Evolutionary conservation across 2,113 vertebrate species (phyloP).

Genomic region (Eurypyga helias): DNA sequence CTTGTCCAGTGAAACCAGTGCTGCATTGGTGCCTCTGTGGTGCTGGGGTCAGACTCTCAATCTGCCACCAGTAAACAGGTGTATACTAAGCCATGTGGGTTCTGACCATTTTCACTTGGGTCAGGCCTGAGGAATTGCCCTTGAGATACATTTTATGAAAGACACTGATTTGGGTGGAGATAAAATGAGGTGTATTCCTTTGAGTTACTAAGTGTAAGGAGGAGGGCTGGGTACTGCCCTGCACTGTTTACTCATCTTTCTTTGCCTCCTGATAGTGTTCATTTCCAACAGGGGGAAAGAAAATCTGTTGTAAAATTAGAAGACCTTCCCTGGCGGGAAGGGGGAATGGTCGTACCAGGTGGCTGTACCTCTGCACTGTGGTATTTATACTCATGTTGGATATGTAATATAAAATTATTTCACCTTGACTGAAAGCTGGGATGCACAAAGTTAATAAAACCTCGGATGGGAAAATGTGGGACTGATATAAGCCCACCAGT

Average conservation of each 20-base stretch:
- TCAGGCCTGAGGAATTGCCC: background rate
- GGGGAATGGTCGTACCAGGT: background rate
- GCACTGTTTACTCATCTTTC: background rate
- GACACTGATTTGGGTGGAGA: background rate
- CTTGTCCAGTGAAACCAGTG: background rate
- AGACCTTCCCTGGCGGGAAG: background rate
- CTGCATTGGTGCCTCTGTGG: background rate
- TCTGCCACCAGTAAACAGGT: background rate
- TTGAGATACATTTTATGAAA: background rate
- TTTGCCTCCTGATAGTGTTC: background rate
- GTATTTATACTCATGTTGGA: background rate
- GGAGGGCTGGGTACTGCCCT: background rate
- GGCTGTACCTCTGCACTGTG: background rate
- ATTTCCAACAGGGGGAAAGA: rapidly evolving
- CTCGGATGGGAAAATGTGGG: background rate
- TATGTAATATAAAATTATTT: background rate
- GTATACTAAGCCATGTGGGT: rapidly evolving
- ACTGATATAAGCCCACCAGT: background rate
- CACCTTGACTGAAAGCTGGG: background rate
- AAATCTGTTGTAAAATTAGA: background rate
- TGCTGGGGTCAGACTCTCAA: rapidly evolving
- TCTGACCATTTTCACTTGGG: background rate
- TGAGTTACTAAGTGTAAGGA: background rate
- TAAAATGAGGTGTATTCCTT: background rate
- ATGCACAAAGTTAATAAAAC: background rate